Conservation (phyloP, 1,140 invertebrate genomes). For the Calliphora vicina region DNA sequence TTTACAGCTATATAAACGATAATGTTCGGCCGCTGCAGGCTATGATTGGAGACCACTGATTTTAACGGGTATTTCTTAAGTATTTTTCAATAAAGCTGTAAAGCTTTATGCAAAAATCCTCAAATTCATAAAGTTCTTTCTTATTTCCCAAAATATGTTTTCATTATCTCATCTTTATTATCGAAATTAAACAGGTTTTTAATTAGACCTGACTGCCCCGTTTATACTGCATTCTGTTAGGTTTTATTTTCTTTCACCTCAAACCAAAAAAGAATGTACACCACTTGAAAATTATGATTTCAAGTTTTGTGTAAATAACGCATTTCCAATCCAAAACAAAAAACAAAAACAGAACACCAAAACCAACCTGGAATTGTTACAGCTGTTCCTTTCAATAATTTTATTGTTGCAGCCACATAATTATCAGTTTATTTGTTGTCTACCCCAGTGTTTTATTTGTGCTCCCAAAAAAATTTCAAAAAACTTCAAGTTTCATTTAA, state of each 20-base stretch:
- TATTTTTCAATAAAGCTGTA: too few species aligned
- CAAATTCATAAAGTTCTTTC: too few species aligned
- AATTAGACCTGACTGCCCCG: neutral
- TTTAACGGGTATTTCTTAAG: too few species aligned
- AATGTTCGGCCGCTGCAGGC: too few species aligned
- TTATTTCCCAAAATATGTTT: too few species aligned
- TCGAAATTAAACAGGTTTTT: slow-evolving; percentile 22
- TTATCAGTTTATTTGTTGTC: neutral
- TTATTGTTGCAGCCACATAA: neutral
- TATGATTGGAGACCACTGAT: too few species aligned
- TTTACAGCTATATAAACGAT: too few species aligned
- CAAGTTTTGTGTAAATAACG: slow-evolving; percentile 22
- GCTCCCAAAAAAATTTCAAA: too few species aligned
- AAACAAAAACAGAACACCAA: neutral
- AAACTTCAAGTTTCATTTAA: too few species aligned
- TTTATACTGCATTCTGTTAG: neutral
- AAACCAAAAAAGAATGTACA: neutral
- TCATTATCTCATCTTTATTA: neutral
- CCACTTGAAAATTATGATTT: slow-evolving; percentile 31
- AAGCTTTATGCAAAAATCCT: too few species aligned
- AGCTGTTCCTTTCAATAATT: neutral
- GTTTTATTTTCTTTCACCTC: neutral
- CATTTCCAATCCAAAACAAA: neutral
- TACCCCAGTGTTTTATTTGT: neutral
- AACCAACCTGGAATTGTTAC: neutral